Evolutionary conservation across 2,113 vertebrate species (phyloP), one percentile per base, ranked within the genome.

Genomic region (Glareola pratincola): DNA sequence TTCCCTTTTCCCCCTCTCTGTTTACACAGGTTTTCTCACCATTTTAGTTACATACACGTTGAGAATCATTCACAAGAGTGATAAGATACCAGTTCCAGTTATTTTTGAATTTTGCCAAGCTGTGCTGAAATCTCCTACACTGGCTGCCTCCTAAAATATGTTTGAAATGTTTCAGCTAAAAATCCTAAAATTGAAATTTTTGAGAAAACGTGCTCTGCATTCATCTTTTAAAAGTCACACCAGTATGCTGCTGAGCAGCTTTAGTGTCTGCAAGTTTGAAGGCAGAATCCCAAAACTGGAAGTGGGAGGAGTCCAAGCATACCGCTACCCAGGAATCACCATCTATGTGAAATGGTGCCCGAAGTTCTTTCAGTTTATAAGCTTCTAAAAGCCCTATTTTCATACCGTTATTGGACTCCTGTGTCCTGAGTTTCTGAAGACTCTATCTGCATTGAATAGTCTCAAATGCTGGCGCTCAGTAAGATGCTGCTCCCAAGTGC

Each of bases 11-110:
- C 3, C 5, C 4, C 8, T 13, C 18, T 56, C 16, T 77, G 54
- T 92, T 88, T 88, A 79, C 51, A 93, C 85, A 93, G 75, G 68
- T 89, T 94, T 93, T 92, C 85, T 71, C 71, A 92, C 47, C 20
- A 57, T 88, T 85, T 94, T 23, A 85, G 32, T 88, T 47, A 77
- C 16, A 93, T 21, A 4, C 26, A 59, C 29, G 29, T 80, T 59
- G 54, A 93, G 37, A 88, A 79, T n/a, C 50, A 82, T 45, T 95
- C 74, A 90, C 30, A 64, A 53, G 36, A 56, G 10, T 43, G 6
- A 21, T 24, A 76, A 80, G 47, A 62, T n/a, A 73, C 9, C 24
- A 56, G 14, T 51, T 94, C 60, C 71, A 80, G 24, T 18, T 57
- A 41, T 1, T n/a, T 80, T 48, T 85, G 10, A 66, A 73, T 91